Evolutionary conservation across 2,888 invertebrate genomes (phyloP), one percentile per base, ranked within the genome.

Genomic region (Drosophila rellima): DNA sequence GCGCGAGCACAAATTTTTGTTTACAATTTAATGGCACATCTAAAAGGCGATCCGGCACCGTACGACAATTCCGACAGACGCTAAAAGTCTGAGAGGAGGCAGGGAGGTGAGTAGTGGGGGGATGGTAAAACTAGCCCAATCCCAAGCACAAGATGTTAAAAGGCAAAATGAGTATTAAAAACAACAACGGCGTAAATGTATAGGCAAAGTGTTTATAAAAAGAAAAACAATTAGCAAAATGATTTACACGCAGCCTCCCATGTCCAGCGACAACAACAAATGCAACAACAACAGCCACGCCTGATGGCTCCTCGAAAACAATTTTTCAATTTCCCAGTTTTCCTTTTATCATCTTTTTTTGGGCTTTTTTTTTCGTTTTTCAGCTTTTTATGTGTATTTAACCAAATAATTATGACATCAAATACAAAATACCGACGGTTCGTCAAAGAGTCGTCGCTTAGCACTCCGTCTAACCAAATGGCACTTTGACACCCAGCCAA

Each of bases 391-490:
- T 68, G 67, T 78, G 62, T 86, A 82, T 85, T 85, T 89, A 78
- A 82, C 62, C 70, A 89, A 85, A 84, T 85, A 88, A 85, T 86
- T 86, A 86, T 78, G 89, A 86, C 82, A 89, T 89, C 88, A 87
- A 89, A 81, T 69, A 60, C 62, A 70, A 88, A 78, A 60, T 63
- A 80, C 88, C 89, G 85, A 74, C 83, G 71, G 45, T 67, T 45
- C 50, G 48, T 39, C 60, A 40, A 62, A 72, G 74, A 72, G 67
- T 76, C 85, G 60, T 56, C 82, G 71, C 66, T 87, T 86, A 88
- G 50, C 83, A 88, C 88, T 72, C 62, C 54, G 8, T 40, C 11
- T 8, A 35, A 13, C 55, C 69, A 65, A 65, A 65, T 73, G 72
- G 63, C 74, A 78, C 76, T 78, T 78, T 78, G 78, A 78, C 78